phyloP scores from a whole-genome alignment of 2,113 vertebrate genomes.

The Cranoglanis bouderius region DNA sequence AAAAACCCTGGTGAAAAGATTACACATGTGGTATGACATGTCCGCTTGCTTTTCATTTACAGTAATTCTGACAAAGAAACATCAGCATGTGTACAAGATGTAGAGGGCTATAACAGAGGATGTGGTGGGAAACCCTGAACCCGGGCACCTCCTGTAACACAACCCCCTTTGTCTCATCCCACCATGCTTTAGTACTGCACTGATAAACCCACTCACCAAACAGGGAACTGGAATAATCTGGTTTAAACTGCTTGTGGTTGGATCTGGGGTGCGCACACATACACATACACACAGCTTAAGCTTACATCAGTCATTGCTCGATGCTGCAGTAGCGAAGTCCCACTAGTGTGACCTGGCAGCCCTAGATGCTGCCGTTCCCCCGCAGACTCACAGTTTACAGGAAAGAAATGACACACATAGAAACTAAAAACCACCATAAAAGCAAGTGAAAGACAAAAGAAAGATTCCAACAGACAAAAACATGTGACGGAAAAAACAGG shows the following conservation, averaged over 20 bases:
- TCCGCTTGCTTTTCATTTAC: not conserved
- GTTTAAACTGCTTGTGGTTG: conserved; percentile 47
- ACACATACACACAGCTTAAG: conserved; percentile 20
- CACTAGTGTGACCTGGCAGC: conserved; percentile 8
- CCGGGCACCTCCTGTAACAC: not conserved
- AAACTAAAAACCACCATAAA: not conserved
- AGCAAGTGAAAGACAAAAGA: not conserved
- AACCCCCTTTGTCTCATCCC: not conserved
- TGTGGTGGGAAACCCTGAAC: conserved; percentile 17
- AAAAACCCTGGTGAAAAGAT: not conserved
- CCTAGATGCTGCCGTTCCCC: not conserved
- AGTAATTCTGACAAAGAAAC: not conserved
- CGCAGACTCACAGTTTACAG: conserved; percentile 6
- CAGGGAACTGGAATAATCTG: conserved; percentile 51
- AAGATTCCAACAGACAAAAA: not conserved
- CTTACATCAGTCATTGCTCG: not conserved
- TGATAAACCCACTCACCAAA: conserved; percentile 41
- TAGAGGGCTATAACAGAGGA: not conserved
- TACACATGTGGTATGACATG: not conserved
- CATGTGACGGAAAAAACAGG: not conserved
- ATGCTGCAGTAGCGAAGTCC: not conserved
- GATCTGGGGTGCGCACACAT: not conserved
- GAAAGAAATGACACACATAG: not conserved
- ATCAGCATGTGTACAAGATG: not conserved
- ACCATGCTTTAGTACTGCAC: conserved; percentile 13